Evolutionary conservation across 2,113 vertebrate genomes (phyloP).

Genomic region (Elgaria multicarinata): DNA sequence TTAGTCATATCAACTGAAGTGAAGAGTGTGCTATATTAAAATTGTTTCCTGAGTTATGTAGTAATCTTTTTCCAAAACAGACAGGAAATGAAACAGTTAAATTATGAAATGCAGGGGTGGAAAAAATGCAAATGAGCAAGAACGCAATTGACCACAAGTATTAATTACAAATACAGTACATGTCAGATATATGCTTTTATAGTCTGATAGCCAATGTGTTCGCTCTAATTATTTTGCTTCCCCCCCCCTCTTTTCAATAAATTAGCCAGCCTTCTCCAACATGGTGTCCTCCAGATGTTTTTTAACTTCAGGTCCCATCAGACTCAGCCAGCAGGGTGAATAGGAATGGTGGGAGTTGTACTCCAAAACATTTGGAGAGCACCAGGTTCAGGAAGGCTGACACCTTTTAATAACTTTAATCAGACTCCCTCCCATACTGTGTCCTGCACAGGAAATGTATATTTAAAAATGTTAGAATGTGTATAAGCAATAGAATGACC

Average conservation of each 20-base stretch:
- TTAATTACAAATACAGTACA: conserved; percentile 1
- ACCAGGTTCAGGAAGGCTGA: too few species aligned
- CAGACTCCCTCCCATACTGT: not conserved
- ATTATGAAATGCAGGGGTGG: conserved; percentile 15
- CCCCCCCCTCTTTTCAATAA: conserved; percentile 6
- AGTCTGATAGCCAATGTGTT: not conserved
- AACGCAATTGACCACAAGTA: not conserved
- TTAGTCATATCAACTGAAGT: not conserved
- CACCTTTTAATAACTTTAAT: not conserved
- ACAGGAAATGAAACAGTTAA: not conserved
- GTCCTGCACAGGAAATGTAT: conserved; percentile 20
- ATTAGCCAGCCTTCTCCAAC: not conserved
- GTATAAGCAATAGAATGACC: not conserved
- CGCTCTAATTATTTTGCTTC: not conserved
- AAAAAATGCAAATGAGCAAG: conserved; percentile 26
- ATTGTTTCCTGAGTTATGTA: too few species aligned
- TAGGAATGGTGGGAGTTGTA: too few species aligned
- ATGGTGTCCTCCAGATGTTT: too few species aligned
- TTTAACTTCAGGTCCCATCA: too few species aligned
- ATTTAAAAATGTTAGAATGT: conserved; percentile 6
- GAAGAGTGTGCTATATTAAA: not conserved
- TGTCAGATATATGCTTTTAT: conserved; percentile 5
- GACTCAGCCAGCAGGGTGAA: too few species aligned
- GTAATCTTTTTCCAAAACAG: not conserved
- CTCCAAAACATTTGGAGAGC: too few species aligned